Evolutionary conservation across 2,113 vertebrate genomes (phyloP).

Genomic region (Uria aalge): DNA sequence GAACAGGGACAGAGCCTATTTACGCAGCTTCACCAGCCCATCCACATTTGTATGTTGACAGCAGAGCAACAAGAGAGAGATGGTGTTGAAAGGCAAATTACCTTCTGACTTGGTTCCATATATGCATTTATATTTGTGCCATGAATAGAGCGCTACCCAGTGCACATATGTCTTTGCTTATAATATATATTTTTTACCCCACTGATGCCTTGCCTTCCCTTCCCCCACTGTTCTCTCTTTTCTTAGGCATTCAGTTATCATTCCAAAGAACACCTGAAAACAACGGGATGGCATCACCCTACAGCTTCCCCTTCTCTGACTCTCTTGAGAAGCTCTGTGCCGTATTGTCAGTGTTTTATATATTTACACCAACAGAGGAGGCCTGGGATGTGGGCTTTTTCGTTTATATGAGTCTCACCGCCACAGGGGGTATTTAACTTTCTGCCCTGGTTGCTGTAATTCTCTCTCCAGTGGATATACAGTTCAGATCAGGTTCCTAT

Average conservation of each 20-base stretch:
- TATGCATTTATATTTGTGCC: not conserved
- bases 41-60: not conserved
- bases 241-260: not conserved
- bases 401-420: constrained; percentile 62
- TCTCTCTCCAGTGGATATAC: constrained; percentile 73
- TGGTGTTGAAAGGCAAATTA: constrained; percentile 22
- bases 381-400: constrained; percentile 32
- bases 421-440: constrained; percentile 73
- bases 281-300: constrained; percentile 32
- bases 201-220: not conserved
- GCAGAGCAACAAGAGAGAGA: not conserved
- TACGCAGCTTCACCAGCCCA: not conserved
- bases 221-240: not conserved
- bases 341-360: constrained; percentile 53
- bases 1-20: not conserved
- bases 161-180: not conserved
- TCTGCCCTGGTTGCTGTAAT: constrained; percentile 73
- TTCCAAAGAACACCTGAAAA: not conserved
- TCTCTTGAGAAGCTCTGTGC: not conserved
- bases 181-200: not conserved
- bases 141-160: not conserved
- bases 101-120: not conserved
- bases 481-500: constrained; percentile 75
- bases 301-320: not conserved
- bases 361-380: constrained; percentile 52